Evolutionary conservation across 2,888 invertebrate genomes (phyloP).

Genomic region (Lottia scabra): DNA sequence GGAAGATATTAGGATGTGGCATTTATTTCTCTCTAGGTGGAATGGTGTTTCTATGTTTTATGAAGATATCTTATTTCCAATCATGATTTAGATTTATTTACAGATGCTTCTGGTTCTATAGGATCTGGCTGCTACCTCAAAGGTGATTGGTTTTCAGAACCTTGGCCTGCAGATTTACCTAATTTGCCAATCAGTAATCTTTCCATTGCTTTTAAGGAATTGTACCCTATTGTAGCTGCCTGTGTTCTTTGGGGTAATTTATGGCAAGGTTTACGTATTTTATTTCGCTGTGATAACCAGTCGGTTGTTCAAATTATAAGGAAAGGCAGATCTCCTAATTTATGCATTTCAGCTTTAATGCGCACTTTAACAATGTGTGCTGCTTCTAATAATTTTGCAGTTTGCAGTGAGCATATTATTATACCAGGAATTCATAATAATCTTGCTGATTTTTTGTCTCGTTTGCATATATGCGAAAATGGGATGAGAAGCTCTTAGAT

Average conservation of each 20-base stretch:
- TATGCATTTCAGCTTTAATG: conserved; percentile 12
- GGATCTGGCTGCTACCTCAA: conserved; percentile 12
- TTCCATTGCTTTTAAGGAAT: conserved; percentile 22
- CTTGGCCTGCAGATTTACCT: conserved; percentile 8
- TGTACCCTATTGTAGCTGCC: conserved; percentile 15
- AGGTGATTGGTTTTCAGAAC: conserved; percentile 14
- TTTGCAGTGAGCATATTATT: no score
- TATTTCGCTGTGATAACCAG: conserved; percentile 24
- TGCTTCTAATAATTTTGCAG: conserved; percentile 9
- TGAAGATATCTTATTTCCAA: conserved; percentile 1
- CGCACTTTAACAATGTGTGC: conserved; percentile 6
- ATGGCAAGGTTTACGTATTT: conserved; percentile 19
- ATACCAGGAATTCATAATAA: no score
- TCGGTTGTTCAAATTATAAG: conserved; percentile 17
- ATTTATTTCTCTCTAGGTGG: conserved; percentile 11
- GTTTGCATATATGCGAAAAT: no score
- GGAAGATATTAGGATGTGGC: conserved; percentile 22
- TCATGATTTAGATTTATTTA: conserved; percentile 9
- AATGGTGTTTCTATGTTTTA: conserved; percentile 21
- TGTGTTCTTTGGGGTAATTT: conserved; percentile 16
- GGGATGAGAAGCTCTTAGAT: no score
- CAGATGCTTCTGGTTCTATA: conserved; percentile 10
- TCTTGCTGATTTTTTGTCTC: no score
- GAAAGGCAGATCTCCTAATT: conserved; percentile 19
- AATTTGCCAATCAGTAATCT: not conserved